Evolutionary conservation across 2,113 vertebrate genomes (phyloP).

Genomic region (Penelope pileata): DNA sequence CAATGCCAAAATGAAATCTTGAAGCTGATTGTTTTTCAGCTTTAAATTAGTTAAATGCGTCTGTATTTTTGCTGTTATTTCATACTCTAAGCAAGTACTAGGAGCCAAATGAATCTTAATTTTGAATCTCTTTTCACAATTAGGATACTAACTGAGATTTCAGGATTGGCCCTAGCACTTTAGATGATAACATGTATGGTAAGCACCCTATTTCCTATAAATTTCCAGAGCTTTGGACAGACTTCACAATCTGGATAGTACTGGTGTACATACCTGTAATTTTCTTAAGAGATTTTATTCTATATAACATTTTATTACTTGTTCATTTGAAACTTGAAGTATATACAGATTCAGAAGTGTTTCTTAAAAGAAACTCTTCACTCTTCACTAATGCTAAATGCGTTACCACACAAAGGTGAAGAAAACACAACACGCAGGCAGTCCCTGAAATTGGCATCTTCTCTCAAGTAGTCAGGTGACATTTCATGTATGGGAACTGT

Average conservation of each 20-base stretch:
- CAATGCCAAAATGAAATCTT: not conserved
- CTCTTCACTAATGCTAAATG: not conserved
- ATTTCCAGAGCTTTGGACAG: not conserved
- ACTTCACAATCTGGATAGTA: not conserved
- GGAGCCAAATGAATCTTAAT: not conserved
- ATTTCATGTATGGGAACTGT: not conserved
- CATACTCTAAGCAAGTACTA: not conserved
- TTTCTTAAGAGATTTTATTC: not conserved
- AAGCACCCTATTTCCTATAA: not conserved
- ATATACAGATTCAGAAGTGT: not conserved
- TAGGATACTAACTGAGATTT: not conserved
- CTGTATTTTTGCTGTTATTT: not conserved
- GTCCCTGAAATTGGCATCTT: not conserved
- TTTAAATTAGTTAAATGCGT: not conserved
- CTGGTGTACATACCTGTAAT: not conserved
- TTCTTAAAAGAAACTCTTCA: not conserved
- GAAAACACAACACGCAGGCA: not conserved
- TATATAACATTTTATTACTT: not conserved
- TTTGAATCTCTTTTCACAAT: not conserved
- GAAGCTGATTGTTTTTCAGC: not conserved
- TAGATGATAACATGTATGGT: not conserved
- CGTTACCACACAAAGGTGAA: not conserved
- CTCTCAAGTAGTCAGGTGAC: not conserved
- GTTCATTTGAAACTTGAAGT: not conserved
- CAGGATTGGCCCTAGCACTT: not conserved